These are phyloP conservation scores for Exaiptasia diaphana DNA, from an alignment of 64 coral and sea anemone species.

Conservation along the genomic window DNA sequence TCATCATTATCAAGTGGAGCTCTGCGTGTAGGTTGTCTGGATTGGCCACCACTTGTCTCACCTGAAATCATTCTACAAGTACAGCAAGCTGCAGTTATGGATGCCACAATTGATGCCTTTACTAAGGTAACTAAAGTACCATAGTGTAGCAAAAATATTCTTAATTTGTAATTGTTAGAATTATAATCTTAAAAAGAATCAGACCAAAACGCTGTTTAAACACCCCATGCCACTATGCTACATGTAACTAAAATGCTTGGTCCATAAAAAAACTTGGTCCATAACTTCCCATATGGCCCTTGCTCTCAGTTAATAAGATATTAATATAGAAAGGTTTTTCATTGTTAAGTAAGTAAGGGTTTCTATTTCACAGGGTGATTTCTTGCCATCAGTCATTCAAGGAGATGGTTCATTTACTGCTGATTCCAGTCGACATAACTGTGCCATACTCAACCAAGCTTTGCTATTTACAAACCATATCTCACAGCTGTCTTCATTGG, in stretches of 20 bases:
- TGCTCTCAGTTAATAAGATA: no score
- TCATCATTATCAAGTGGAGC: constrained; percentile 59
- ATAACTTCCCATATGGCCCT: no score
- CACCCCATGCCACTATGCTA: no score
- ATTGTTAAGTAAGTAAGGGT: no score
- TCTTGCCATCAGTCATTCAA: constrained; percentile 57
- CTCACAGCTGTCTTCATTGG: constrained; percentile 36
- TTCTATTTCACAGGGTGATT: constrained; percentile 33
- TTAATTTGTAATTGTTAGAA: not conserved
- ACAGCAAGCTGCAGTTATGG: constrained; percentile 59
- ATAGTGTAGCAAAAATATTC: not conserved
- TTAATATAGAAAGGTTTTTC: no score
- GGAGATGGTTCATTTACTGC: constrained; percentile 65
- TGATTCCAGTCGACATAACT: constrained; percentile 69
- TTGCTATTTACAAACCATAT: constrained; percentile 67
- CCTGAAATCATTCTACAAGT: constrained; percentile 48
- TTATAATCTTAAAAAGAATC: no score
- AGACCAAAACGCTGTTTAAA: no score
- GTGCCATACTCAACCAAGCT: constrained; percentile 61
- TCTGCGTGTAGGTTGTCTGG: constrained; percentile 61
- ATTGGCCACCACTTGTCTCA: constrained; percentile 68
- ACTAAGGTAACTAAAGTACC: constrained; percentile 27
- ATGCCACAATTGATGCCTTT: constrained; percentile 32
- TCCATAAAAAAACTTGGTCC: no score
- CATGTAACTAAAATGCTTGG: no score